Evolutionary conservation across 2,113 vertebrate genomes (phyloP).

Genomic region (Anarhynchus alexandrinus): DNA sequence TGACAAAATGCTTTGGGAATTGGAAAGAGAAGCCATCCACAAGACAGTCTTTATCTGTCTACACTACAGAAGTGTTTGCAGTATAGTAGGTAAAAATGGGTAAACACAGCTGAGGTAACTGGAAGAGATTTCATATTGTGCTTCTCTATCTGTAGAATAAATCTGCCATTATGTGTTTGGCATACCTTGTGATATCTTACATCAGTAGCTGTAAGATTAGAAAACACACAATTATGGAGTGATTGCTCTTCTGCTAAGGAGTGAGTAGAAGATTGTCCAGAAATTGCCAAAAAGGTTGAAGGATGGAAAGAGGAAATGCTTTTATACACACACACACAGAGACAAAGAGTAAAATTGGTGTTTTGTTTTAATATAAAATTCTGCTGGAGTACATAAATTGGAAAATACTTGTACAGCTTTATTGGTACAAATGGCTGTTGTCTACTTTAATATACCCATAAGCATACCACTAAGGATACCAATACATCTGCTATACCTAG

Average conservation of each 20-base stretch:
- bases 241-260: background rate
- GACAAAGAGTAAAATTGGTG: background rate
- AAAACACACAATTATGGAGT: background rate
- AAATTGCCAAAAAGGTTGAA: background rate
- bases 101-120: conserved; percentile 15
- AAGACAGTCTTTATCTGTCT: background rate
- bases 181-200: background rate
- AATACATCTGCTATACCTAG: background rate
- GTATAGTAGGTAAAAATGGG: background rate
- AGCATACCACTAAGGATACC: background rate
- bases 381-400: background rate
- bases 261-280: background rate
- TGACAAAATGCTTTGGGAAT: background rate
- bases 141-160: background rate
- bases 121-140: background rate
- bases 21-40: background rate
- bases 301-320: background rate
- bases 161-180: background rate
- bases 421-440: background rate
- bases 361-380: background rate
- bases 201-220: background rate
- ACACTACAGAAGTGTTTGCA: background rate
- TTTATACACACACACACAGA: too few relatives aligned
- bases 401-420: background rate
- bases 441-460: background rate